Conservation (phyloP, 2,113 vertebrate genomes). For the Trematocara zebra region DNA sequence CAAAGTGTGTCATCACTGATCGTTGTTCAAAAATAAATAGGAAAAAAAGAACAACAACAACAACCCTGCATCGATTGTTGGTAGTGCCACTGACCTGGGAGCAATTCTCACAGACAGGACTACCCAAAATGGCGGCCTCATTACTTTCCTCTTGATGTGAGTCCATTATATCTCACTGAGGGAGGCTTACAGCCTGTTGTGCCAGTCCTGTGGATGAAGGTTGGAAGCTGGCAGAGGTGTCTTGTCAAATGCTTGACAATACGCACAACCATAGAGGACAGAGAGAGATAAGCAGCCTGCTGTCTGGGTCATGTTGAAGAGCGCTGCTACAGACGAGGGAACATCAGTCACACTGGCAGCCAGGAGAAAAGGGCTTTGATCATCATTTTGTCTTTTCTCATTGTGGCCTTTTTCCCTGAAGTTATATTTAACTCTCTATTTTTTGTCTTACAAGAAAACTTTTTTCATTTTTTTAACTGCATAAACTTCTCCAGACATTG, state of each 20-base stretch:
- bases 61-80: not conserved
- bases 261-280: constrained; percentile 26
- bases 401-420: not conserved
- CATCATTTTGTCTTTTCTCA: not conserved
- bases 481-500: not conserved
- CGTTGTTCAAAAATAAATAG: not conserved
- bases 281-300: constrained; percentile 36
- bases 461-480: not conserved
- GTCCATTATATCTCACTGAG: constrained; percentile 22
- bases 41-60: not conserved
- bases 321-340: not conserved
- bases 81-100: not conserved
- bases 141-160: constrained; percentile 13
- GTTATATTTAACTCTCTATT: not conserved
- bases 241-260: constrained; percentile 41
- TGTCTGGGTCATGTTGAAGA: constrained; percentile 3
- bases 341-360: constrained; percentile 23
- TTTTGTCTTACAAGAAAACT: not conserved
- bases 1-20: not conserved
- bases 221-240: constrained; percentile 30
- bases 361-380: not conserved
- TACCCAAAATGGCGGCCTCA: constrained; percentile 29
- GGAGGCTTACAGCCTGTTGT: not conserved
- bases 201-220: constrained; percentile 22
- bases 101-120: not conserved